Base-by-base conservation (phyloP, 2,113 vertebrate genomes). In the Gobiocypris rarus region DNA sequence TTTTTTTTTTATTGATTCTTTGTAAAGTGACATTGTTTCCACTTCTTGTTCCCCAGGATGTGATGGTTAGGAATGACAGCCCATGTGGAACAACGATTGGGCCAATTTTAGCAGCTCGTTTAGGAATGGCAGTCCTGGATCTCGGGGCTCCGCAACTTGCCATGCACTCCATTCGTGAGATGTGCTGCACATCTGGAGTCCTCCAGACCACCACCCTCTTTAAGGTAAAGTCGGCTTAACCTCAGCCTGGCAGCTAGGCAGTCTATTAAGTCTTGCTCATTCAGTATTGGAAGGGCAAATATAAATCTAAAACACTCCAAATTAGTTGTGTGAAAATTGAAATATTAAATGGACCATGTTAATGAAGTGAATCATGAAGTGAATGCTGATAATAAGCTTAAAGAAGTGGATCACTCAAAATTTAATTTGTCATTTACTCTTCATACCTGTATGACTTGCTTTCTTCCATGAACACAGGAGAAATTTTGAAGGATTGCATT, bases 161-260 rank as follows among this genome's bases (percentile, higher is more conserved):
- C 89, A 99, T 99, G 98, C 98, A 99, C 92, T 99, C 98, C 74
- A 97, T 99, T 92, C 94, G 97, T 24, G 98, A 99, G 94, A 99
- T 98, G 93, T 97, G 97, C 93, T 99, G 98, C 87, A 98, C 96
- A 75, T 95, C 97, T 0, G 96, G 97, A 0, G 95, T 99, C 22
- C 93, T 97, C 48, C 98, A 99, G 93, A 96, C 94, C 91, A 94
- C 95, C 92, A 91, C 92, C 7, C 97, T 99, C 61, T 98, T 99
- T 89, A 96, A 98, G 97, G 97, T 99, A 92, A 91, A 54, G 7
- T 17, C 17, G 8, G 52, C 7, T 54, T 54, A 26, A 10, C n/a
- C 48, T 5, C 1, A 31, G 15, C n/a, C 52, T 65, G 26, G 26
- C 24, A 24, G 13, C 24, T 28, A 31, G 41, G 43, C 17, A 56